Evolutionary conservation across 2,113 vertebrate genomes (phyloP), one percentile per base, ranked within the genome.

Genomic region (Cyanoliseus patagonus): DNA sequence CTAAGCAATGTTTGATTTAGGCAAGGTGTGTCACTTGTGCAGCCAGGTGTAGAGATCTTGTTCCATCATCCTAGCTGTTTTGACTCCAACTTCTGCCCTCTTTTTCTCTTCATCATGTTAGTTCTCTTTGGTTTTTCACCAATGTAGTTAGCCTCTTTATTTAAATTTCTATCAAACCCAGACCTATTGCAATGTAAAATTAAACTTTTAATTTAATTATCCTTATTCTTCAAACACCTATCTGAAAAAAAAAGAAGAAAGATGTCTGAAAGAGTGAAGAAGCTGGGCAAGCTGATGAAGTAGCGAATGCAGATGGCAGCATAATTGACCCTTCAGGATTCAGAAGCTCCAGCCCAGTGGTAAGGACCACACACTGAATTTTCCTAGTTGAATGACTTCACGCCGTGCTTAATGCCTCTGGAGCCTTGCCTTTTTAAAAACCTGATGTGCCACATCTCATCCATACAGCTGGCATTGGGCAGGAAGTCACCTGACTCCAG

Each of bases 391-490:
- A 44, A 22, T 27, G 42, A 55, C 23, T 83, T 7, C n/a, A 70
- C 2, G 0, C 5, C 27, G 7, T 46, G 27, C 39, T 78, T 84
- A 33, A 46, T 81, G 41, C 13, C 7, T 8, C 31, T 53, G 83
- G 9, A 16, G 35, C 46, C 2, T 0, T 15, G 17, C 28, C 15
- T 55, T 49, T 51, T 35, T 42, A 24, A 91, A 90, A 88, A 16
- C 33, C 44, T 83, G 78, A 57, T 0, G 0, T 0, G 5, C 39
- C 46, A 46, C 63, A 27, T 62, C 52, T 47, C 68, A 57, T 30
- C 22, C 1, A 49, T 49, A 2, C 39, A 87, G 28, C 0, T 59
- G 59, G 28, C 72, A 77, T 42, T 35, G 41, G 30, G 46, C 46
- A 80, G 67, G 59, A 93, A 80, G 6, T 22, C 44, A 67, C 9